Conservation (phyloP, 2,113 vertebrate genomes). For the Tonatia bakeri region DNA sequence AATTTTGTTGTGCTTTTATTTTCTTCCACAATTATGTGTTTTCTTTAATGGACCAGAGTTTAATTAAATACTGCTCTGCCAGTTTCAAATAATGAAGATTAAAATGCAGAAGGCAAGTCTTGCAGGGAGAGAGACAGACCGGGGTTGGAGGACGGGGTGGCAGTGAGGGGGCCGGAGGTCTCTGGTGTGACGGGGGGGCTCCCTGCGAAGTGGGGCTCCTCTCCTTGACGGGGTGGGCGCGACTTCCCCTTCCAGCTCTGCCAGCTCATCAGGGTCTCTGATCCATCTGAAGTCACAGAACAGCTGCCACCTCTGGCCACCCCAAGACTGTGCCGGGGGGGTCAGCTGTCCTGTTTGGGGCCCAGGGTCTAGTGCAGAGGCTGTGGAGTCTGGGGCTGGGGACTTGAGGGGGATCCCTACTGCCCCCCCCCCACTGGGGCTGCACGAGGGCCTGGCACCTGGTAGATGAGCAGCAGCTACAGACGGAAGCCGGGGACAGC, state of each 20-base stretch:
- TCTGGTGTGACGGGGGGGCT: not conserved
- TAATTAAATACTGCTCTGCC: constrained; percentile 64
- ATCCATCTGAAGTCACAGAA: not conserved
- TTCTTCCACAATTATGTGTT: constrained; percentile 62
- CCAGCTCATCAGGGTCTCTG: not conserved
- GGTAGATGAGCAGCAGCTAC: not conserved
- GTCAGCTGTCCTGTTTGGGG: not conserved
- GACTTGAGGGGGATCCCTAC: not conserved
- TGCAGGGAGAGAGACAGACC: not conserved
- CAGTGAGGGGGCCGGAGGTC: not conserved
- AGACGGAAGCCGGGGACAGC: too few relatives aligned
- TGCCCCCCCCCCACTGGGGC: not conserved
- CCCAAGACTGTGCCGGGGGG: not conserved
- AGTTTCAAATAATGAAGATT: constrained; percentile 53
- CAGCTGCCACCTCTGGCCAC: not conserved
- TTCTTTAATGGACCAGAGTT: constrained; percentile 66
- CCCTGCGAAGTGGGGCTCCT: not conserved
- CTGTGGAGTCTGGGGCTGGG: not conserved
- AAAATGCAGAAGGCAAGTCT: constrained; percentile 41
- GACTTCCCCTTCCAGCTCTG: not conserved
- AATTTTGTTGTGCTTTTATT: constrained; percentile 58
- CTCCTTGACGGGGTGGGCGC: not conserved
- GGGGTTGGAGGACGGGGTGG: not conserved
- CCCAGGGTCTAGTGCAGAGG: too few relatives aligned
- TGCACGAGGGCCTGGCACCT: not conserved